Evolutionary conservation across 2,888 invertebrate genomes (phyloP).

Genomic region (Agonopterix subpropinquella): DNA sequence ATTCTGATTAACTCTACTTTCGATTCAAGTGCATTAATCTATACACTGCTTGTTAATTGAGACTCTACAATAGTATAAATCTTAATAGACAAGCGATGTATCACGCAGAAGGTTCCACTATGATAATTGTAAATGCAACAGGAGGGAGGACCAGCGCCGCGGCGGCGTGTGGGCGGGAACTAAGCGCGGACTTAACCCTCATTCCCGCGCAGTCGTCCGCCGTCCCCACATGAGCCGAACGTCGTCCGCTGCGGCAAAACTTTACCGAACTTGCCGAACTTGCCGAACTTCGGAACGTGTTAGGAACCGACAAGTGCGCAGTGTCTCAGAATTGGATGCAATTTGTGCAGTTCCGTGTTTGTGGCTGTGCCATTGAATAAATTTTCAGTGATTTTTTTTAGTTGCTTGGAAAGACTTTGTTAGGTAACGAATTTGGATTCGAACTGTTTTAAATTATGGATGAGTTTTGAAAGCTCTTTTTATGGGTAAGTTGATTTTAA

Average conservation of each 20-base stretch:
- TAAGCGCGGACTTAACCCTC: conserved; percentile 11
- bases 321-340: conserved; percentile 32
- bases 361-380: conserved; percentile 21
- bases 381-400: conserved; percentile 8
- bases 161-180: conserved; percentile 23
- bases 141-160: conserved; percentile 23
- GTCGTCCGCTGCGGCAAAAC: conserved; percentile 23
- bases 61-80: too few species aligned
- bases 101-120: too few species aligned
- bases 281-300: not conserved
- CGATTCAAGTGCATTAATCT: too few species aligned
- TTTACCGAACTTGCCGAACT: conserved; percentile 25
- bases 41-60: too few species aligned
- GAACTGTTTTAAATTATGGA: conserved; percentile 13
- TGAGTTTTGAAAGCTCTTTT: conserved; percentile 15
- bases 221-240: conserved; percentile 11
- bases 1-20: too few species aligned
- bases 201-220: conserved; percentile 23
- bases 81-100: too few species aligned
- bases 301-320: conserved; percentile 15
- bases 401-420: conserved; percentile 1
- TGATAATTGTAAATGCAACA: conserved; percentile 23
- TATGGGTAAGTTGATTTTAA: conserved; percentile 19
- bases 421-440: conserved; percentile 2
- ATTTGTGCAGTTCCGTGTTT: conserved; percentile 32